A percentile compares a stretch with the other conserved stretches of the same genome.
Evolutionary conservation across 2,888 invertebrate genomes (phyloP).

Genomic region (Nephrotoma appendiculata): DNA sequence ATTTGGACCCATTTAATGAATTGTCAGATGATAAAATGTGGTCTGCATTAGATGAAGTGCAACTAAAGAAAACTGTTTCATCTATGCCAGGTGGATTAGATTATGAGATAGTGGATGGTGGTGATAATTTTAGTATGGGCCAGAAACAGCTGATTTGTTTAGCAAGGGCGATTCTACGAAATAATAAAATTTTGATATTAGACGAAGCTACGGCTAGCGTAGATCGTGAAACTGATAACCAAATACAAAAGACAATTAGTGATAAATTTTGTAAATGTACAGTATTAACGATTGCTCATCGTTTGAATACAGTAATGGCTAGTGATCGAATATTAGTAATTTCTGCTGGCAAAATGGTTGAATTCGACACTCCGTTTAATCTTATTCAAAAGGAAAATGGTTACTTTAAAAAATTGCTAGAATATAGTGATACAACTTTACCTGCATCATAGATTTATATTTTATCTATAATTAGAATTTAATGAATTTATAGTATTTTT

Average conservation of each 20-base stretch:
- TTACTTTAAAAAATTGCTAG: slow-evolving; percentile 48
- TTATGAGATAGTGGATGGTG: slow-evolving; percentile 55
- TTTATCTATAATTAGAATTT: neutral
- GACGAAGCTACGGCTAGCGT: slow-evolving; percentile 77
- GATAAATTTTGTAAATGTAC: slow-evolving; percentile 67
- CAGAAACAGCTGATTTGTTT: slow-evolving; percentile 69
- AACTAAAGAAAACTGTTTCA: slow-evolving; percentile 51
- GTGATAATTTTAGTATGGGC: slow-evolving; percentile 63
- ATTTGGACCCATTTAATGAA: slow-evolving; percentile 63
- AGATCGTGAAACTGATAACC: slow-evolving; percentile 65
- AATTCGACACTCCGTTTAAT: slow-evolving; percentile 62
- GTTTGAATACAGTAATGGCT: slow-evolving; percentile 83
- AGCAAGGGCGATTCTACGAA: slow-evolving; percentile 56
- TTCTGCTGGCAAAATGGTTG: slow-evolving; percentile 54
- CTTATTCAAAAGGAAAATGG: slow-evolving; percentile 41
- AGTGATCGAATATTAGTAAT: slow-evolving; percentile 75
- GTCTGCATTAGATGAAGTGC: slow-evolving; percentile 56
- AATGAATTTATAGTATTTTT: neutral
- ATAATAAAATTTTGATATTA: slow-evolving; percentile 39
- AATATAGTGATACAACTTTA: slow-evolving; percentile 18
- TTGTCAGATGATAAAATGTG: slow-evolving; percentile 52
- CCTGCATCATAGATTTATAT: neutral
- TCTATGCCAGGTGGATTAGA: slow-evolving; percentile 42
- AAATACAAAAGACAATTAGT: slow-evolving; percentile 73
- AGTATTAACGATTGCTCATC: slow-evolving; percentile 81